These are phyloP conservation scores for Gulo gulo DNA, from an alignment of 2,113 vertebrate genomes.

Conservation along the genomic window DNA sequence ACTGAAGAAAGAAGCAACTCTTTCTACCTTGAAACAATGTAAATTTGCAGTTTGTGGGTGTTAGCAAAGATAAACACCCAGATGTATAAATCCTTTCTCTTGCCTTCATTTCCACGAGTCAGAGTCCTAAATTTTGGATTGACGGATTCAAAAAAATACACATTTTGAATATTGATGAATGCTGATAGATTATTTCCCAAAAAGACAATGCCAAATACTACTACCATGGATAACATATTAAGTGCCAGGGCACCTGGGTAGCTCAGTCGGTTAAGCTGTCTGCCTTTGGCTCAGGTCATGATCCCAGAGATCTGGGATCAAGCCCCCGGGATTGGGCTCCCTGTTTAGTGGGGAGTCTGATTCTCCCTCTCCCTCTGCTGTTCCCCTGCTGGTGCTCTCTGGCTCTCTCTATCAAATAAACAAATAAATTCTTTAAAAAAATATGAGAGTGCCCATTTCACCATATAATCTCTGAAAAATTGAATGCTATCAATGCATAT, in stretches of 20 bases:
- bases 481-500: background rate
- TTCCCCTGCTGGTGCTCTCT: no score
- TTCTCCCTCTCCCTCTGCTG: no score
- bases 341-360: no score
- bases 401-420: no score
- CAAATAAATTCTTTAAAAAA: no score
- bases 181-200: background rate
- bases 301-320: background rate
- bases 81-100: background rate
- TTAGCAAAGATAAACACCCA: background rate
- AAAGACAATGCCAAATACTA: background rate
- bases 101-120: background rate
- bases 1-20: background rate
- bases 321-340: background rate
- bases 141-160: background rate
- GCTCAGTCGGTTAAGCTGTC: background rate
- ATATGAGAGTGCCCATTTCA: background rate
- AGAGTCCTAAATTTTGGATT: background rate
- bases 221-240: background rate
- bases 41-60: background rate
- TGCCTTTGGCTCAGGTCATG: background rate
- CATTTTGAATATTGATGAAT: background rate
- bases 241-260: no score
- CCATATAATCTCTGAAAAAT: background rate
- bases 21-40: background rate